Conservation (phyloP, 2,113 vertebrate genomes). For the Solenodon paradoxus region DNA sequence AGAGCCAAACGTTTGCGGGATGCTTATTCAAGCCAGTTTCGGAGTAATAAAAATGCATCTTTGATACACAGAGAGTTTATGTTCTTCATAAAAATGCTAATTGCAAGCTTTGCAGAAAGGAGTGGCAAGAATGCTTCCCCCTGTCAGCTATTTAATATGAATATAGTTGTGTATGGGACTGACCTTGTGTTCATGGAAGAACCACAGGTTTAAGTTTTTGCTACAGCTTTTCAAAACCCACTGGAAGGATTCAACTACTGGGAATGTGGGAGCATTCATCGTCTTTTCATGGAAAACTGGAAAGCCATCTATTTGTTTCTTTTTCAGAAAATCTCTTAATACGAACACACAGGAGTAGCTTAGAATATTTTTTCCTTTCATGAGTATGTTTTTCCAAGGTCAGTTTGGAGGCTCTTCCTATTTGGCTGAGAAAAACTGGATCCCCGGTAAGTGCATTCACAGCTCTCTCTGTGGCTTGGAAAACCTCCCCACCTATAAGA, state of each 20-base stretch:
- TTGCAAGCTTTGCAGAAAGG: constrained; percentile 73
- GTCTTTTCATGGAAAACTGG: constrained; percentile 71
- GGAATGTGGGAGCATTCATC: not conserved
- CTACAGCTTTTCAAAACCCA: not conserved
- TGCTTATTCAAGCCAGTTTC: constrained; percentile 72
- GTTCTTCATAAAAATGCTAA: constrained; percentile 80
- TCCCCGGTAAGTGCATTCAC: constrained; percentile 60
- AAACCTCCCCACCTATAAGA: constrained; percentile 74
- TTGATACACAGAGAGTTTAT: constrained; percentile 76
- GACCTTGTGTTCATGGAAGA: constrained; percentile 54
- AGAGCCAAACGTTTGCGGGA: constrained; percentile 67
- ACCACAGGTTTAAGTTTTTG: not conserved
- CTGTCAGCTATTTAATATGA: constrained; percentile 46
- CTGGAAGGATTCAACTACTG: constrained; percentile 18
- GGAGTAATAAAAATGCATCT: constrained; percentile 79
- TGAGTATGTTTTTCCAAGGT: constrained; percentile 81
- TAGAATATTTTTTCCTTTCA: constrained; percentile 77
- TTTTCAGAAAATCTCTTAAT: constrained; percentile 29
- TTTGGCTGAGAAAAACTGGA: constrained; percentile 74
- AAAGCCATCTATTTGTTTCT: constrained; percentile 66
- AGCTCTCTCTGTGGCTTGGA: constrained; percentile 82
- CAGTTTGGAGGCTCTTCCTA: constrained; percentile 81
- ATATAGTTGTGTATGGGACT: constrained; percentile 25
- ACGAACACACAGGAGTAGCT: constrained; percentile 53
- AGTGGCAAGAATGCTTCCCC: constrained; percentile 59